Conservation (phyloP, 1,140 invertebrate species). For the Atta cephalotes region DNA sequence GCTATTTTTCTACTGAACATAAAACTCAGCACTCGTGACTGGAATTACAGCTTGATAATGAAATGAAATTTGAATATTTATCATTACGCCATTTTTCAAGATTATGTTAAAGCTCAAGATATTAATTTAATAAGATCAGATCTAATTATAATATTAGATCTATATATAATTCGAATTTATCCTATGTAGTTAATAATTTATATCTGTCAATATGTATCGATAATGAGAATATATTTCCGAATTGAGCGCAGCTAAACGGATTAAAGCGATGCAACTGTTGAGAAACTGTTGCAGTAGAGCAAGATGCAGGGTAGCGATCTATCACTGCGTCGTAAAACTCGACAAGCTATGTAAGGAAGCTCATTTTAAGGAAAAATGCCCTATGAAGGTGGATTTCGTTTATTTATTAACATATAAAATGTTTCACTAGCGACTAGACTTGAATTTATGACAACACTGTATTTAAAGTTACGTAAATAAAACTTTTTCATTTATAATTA, state of each 20-base stretch:
- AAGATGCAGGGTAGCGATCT: conserved; percentile 18
- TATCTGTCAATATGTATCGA: neutral
- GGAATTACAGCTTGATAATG: conserved; percentile 21
- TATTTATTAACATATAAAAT: conserved; percentile 43
- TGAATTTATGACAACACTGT: conserved; percentile 23
- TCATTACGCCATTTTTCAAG: neutral
- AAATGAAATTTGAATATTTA: conserved; percentile 17
- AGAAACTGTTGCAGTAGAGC: conserved; percentile 16
- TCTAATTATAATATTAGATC: neutral
- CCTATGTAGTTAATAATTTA: neutral
- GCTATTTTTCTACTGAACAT: neutral
- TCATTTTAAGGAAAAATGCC: conserved; percentile 42
- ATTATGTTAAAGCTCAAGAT: neutral
- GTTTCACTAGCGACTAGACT: conserved; percentile 21
- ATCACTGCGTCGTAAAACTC: conserved; percentile 27
- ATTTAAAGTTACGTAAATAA: neutral
- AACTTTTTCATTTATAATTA: conserved; percentile 5
- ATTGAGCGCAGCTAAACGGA: neutral
- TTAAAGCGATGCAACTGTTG: conserved; percentile 11
- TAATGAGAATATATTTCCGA: conserved; percentile 1
- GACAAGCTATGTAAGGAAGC: conserved; percentile 39
- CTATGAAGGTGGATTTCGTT: conserved; percentile 36
- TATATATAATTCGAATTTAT: neutral
- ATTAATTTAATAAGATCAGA: conserved; percentile 20
- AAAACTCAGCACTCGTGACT: conserved; percentile 21